Conservation (phyloP, 2,113 vertebrate genomes). For the Narcine bancroftii region DNA sequence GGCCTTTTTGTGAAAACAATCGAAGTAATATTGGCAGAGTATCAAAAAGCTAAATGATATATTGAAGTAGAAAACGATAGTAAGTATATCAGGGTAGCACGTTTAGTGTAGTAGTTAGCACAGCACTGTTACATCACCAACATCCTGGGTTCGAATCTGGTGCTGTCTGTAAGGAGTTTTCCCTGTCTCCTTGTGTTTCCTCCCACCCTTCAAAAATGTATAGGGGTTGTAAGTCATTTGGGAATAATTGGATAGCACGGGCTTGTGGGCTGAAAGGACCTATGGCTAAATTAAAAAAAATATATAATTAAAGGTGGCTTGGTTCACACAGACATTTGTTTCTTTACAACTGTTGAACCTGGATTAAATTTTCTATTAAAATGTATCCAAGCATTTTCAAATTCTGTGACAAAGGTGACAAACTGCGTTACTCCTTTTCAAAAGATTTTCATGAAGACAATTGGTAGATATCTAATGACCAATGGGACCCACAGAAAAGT, state of each 20-base stretch:
- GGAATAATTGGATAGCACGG: too few species aligned
- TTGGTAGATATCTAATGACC: background rate
- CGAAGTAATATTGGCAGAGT: background rate
- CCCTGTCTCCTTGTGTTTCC: too few species aligned
- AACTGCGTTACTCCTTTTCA: background rate
- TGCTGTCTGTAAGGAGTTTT: too few species aligned
- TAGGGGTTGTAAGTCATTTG: too few species aligned
- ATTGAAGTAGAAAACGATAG: background rate
- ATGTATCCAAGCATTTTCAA: background rate
- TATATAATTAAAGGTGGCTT: background rate
- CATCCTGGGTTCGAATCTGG: too few species aligned
- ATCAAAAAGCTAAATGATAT: background rate
- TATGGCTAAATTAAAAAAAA: too few species aligned
- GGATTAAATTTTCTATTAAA: background rate
- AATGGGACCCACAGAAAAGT: constrained; percentile 13
- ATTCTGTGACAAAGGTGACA: constrained; percentile 16
- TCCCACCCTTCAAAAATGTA: too few species aligned
- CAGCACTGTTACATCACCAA: too few species aligned
- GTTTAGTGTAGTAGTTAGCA: too few species aligned
- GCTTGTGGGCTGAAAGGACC: too few species aligned
- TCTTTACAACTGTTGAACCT: background rate
- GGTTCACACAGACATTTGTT: too few species aligned
- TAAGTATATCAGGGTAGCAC: background rate
- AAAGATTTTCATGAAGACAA: background rate
- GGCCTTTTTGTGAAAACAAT: background rate